Base-by-base conservation (phyloP, 2,888 invertebrate genomes). In the Oeneis ivallda region DNA sequence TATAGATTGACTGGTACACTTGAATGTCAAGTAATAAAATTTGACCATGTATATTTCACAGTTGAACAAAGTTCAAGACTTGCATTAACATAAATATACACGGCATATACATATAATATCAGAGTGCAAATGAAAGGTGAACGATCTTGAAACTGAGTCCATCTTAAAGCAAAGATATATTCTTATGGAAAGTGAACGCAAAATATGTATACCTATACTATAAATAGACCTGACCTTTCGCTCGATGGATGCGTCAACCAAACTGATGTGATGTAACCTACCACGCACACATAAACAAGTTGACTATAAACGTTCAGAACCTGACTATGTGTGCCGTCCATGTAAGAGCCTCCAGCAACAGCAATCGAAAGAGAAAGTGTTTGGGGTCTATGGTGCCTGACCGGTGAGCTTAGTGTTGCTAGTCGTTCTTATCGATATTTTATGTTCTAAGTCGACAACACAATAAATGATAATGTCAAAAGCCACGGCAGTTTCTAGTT, bases 311-410 rank as follows among this genome's bases (percentile, higher is more conserved):
- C 64, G 61, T 70, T 66, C 63, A 63, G 59, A 68, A 68, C 58
- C 62, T 70, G 64, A 65, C 56, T 77, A 74, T 82, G 81, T 76
- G 81, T 80, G 76, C 65, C 73, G 73, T 72, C 73, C 73, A 74
- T 76, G 72, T 77, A 74, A 71, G 76, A 70, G 70, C 68, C 73
- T 70, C 71, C 72, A 77, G 77, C 78, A 78, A 75, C 74, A 73
- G 74, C 78, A 80, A 83, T 85, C 83, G 89, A 91, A 89, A 90
- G 90, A 88, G 91, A 92, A 92, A 91, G 90, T 85, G 80, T 81
- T 80, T 83, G 77, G 80, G 81, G 83, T 86, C 80, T 85, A 65
- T 71, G 64, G 65, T 62, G 65, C 64, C 56, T 69, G 63, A 70
- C 66, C 67, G 62, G 32, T 41, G 41, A 52, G 61, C 61, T 52